Conservation (phyloP, 2,113 vertebrate species). For the Galeopterus variegatus region DNA sequence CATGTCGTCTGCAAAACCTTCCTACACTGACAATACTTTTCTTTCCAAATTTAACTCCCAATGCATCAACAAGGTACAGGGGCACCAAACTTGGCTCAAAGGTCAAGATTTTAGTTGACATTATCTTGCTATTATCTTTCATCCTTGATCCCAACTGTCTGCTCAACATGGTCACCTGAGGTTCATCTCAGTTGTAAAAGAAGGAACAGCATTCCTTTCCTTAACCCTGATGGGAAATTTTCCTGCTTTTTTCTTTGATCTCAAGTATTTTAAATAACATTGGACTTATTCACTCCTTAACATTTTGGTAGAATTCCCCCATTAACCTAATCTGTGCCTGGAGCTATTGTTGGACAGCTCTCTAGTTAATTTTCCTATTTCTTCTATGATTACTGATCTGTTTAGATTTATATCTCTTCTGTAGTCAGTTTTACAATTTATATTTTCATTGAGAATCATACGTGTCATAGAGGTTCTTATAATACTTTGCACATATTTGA, state of each 20-base stretch:
- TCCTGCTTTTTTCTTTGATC: neutral
- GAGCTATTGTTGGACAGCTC: neutral
- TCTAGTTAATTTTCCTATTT: neutral
- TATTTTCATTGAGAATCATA: slow-evolving; percentile 24
- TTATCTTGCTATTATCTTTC: neutral
- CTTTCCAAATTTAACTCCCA: neutral
- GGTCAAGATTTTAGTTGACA: slow-evolving; percentile 43
- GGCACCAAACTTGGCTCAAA: neutral
- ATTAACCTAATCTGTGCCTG: neutral
- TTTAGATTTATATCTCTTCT: neutral
- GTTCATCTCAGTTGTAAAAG: neutral
- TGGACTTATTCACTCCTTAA: neutral
- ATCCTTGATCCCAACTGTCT: neutral
- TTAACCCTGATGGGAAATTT: neutral
- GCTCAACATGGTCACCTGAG: neutral
- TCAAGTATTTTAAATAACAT: neutral
- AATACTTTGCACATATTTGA: neutral
- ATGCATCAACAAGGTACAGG: neutral
- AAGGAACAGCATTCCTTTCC: neutral
- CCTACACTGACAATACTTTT: neutral
- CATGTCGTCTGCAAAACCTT: neutral
- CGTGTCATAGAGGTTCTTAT: neutral
- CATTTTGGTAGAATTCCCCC: neutral
- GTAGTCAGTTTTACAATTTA: neutral
- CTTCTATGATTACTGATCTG: neutral